Evolutionary conservation across 2,888 invertebrate genomes (phyloP), one percentile per base, ranked within the genome.

Genomic region (Tiliacea aurago): DNA sequence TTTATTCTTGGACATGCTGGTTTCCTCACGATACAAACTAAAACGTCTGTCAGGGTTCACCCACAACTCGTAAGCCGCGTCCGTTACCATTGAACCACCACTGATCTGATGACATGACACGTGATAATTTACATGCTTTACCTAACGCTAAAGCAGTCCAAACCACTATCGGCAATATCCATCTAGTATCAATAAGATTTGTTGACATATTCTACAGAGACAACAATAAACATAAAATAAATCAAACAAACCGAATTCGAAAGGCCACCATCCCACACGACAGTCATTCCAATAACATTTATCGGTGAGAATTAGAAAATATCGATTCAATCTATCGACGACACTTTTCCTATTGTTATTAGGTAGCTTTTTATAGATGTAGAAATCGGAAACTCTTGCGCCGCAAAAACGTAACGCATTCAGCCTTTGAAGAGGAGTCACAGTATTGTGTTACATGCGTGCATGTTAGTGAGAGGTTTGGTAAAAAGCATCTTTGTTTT

Each of bases 281-380:
- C 11, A 37, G 1, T 9, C 1, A 51, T 41, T 15, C 13, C 13
- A 37, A 66, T 80, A 72, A 70, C 41, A 65, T 41, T 53, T 62
- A 55, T 76, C 69, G 64, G 53, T 86, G 87, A 55, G 85, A 86
- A 87, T 76, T 79, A 85, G 87, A 87, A 85, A 85, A 65, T 64
- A 81, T 47, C 65, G 77, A 77, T 59, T 23, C 51, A 47, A 71
- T 74, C n/a, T 72, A 66, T 72, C 55, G 76, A 81, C 79, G 77
- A 79, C 74, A 78, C 81, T 87, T 81, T 87, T 85, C 87, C 87
- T 79, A 86, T 86, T 87, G 85, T 86, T 63, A 47, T 9, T 33
- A 68, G 3, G 23, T 20, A 53, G 7, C 53, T 87, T 87, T 79
- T 85, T 87, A 78, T 83, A 58, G 51, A 78, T 79, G 61, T 69